These are phyloP conservation scores for Clarias pachynema DNA, from an alignment of 2,797 vertebrate genomes.

Conservation along the genomic window DNA sequence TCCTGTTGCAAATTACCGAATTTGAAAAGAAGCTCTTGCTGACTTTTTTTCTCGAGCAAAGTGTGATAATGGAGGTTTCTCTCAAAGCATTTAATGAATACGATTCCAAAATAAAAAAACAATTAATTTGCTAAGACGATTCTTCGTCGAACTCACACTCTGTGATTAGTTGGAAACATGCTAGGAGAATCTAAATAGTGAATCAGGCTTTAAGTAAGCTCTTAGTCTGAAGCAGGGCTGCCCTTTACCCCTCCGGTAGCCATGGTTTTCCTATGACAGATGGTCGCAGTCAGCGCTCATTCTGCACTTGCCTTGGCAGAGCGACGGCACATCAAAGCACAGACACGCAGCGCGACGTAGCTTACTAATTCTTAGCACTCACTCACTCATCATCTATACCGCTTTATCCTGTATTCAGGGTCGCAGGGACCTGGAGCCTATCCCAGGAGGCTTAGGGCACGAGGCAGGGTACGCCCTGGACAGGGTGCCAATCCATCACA, in stretches of 20 bases:
- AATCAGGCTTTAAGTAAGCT: slow-evolving; percentile 48
- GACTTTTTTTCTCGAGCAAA: not conserved
- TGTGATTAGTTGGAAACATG: slow-evolving; percentile 41
- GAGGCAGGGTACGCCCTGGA: no score
- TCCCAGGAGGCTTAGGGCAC: no score
- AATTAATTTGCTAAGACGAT: not conserved
- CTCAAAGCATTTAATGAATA: not conserved
- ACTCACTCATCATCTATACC: no score
- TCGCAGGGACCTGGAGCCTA: no score
- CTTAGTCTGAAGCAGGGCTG: slow-evolving; percentile 42
- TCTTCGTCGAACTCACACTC: not conserved
- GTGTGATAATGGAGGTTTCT: not conserved
- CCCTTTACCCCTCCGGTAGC: slow-evolving; percentile 50
- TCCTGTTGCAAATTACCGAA: not conserved
- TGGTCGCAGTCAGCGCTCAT: slow-evolving; percentile 59
- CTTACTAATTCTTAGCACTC: slow-evolving; percentile 30
- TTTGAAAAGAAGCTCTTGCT: no score
- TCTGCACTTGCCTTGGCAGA: slow-evolving; percentile 28
- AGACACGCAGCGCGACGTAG: slow-evolving; percentile 23
- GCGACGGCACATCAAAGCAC: slow-evolving; percentile 33
- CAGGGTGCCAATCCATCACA: no score
- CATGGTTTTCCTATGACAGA: slow-evolving; percentile 66
- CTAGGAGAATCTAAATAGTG: slow-evolving; percentile 35
- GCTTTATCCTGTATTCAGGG: no score
- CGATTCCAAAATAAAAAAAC: not conserved